Conservation (phyloP, 2,888 invertebrate genomes). For the Agrenia bidenticulata region DNA sequence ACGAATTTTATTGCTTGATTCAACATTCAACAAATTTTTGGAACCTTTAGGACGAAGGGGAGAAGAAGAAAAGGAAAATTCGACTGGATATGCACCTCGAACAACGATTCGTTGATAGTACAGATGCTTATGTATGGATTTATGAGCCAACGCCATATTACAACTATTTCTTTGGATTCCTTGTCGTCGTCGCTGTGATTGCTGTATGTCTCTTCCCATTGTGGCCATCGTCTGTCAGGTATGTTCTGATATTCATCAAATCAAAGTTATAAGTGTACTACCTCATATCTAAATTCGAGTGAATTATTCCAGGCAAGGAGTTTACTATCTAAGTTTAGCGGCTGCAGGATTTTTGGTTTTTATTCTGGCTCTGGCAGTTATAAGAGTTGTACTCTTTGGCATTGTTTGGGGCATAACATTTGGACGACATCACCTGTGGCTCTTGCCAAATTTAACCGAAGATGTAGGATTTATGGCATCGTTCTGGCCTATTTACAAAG, state of each 20-base stretch:
- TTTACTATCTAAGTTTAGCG: slow-evolving; percentile 93
- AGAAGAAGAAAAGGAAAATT: slow-evolving; percentile 82
- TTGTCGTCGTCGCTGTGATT: slow-evolving; percentile 87
- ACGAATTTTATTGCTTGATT: background rate
- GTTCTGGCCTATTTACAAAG: slow-evolving; percentile 95
- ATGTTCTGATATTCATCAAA: slow-evolving; percentile 51
- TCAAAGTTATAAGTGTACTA: no score
- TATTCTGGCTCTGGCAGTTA: slow-evolving; percentile 83
- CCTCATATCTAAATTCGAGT: no score
- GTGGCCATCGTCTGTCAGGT: slow-evolving; percentile 92
- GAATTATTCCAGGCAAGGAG: slow-evolving; percentile 70
- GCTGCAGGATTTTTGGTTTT: slow-evolving; percentile 93
- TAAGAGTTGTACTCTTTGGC: slow-evolving; percentile 88
- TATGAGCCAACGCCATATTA: slow-evolving; percentile 94
- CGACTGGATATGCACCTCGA: slow-evolving; percentile 96
- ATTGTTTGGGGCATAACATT: slow-evolving; percentile 83
- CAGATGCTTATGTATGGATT: slow-evolving; percentile 97
- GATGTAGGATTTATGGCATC: slow-evolving; percentile 99
- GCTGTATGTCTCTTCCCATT: slow-evolving; percentile 97
- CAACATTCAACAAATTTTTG: background rate
- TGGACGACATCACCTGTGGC: slow-evolving; percentile 92
- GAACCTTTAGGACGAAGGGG: slow-evolving; percentile 58
- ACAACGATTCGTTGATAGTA: slow-evolving; percentile 88
- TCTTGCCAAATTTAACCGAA: slow-evolving; percentile 97
- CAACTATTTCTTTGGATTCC: slow-evolving; percentile 89